Conservation (phyloP, 2,113 vertebrate species). For the Oncorhynchus tshawytscha region DNA sequence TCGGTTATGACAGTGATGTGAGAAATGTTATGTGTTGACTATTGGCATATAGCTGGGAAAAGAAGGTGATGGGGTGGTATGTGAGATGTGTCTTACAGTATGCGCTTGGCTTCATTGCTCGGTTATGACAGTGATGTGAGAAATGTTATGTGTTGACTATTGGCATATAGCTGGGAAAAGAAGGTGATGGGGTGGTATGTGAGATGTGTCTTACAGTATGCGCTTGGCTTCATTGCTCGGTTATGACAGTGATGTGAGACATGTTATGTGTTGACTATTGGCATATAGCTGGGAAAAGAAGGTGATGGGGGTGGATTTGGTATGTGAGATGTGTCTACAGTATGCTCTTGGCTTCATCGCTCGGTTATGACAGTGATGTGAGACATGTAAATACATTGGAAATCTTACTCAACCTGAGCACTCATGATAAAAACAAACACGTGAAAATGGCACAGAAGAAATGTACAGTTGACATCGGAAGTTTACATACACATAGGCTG, state of each 20-base stretch:
- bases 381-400: background rate
- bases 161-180: background rate
- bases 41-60: background rate
- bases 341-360: background rate
- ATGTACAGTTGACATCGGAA: too few species aligned
- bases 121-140: background rate
- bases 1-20: background rate
- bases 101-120: background rate
- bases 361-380: background rate
- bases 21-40: background rate
- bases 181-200: background rate
- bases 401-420: too few species aligned
- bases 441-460: too few species aligned
- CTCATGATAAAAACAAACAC: too few species aligned
- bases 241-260: background rate
- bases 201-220: background rate
- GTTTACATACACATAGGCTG: too few species aligned
- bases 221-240: background rate
- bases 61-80: background rate
- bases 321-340: background rate
- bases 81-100: background rate
- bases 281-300: background rate
- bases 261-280: background rate
- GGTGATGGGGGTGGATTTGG: background rate
- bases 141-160: background rate